Conservation (phyloP, 2,888 invertebrate genomes). For the Abrostola triplasia region DNA sequence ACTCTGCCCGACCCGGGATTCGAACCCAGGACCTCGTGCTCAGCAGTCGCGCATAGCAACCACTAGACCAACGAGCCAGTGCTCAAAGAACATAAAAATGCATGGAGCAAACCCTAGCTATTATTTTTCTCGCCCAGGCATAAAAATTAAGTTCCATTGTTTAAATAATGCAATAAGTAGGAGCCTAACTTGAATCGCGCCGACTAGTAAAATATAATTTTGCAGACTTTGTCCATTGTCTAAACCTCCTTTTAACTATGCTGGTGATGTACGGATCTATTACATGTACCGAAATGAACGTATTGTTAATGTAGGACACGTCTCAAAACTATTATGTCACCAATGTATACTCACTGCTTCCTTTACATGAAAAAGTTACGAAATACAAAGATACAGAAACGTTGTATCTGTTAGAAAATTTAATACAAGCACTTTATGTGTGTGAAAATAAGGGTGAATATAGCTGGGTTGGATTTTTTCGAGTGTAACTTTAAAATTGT, state of each 20-base stretch:
- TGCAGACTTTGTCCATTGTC: conserved; percentile 49
- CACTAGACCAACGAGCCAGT: too few species aligned
- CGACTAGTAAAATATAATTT: conserved; percentile 44
- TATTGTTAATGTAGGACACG: conserved; percentile 58
- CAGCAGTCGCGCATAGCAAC: too few species aligned
- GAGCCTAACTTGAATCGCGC: conserved; percentile 30
- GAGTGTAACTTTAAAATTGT: conserved; percentile 31
- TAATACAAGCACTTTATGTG: not conserved
- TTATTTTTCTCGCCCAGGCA: conserved; percentile 17
- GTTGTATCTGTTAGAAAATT: not conserved
- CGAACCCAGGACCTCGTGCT: too few species aligned
- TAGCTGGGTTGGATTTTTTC: not conserved
- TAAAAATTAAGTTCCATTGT: conserved; percentile 6
- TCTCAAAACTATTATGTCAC: conserved; percentile 60
- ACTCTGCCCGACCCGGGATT: too few species aligned
- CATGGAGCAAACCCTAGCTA: conserved; percentile 2
- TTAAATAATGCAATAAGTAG: conserved; percentile 36
- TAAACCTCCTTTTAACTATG: conserved; percentile 39
- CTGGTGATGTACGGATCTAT: conserved; percentile 42
- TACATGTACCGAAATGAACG: conserved; percentile 53
- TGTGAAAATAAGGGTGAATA: conserved; percentile 8
- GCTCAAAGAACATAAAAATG: conserved; percentile 15
- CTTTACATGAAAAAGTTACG: conserved; percentile 59
- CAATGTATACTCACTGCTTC: conserved; percentile 58
- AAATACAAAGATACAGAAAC: conserved; percentile 7